Percentiles rank a stretch among this genome's conserved stretches.
Conservation (phyloP, 2,888 invertebrate genomes). For the Bombyx huttoni region DNA sequence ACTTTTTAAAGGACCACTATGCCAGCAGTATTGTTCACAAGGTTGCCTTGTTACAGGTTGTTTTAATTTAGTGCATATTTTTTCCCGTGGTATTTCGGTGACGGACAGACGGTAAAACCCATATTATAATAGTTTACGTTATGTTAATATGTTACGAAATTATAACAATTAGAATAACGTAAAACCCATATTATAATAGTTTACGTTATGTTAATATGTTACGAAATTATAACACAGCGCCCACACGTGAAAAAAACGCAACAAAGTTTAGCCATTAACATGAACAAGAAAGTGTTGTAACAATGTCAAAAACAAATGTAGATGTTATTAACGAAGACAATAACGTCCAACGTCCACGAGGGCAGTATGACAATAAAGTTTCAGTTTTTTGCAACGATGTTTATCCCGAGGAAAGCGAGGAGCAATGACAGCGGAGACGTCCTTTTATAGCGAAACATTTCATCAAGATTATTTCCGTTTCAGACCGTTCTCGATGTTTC, state of each 20-base stretch:
- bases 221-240: not conserved
- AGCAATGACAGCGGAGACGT: conserved; percentile 29
- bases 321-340: conserved; percentile 42
- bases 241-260: conserved; percentile 1
- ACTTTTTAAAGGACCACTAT: no score
- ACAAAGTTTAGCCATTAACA: conserved; percentile 13
- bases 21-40: no score
- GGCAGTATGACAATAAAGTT: conserved; percentile 41
- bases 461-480: conserved; percentile 60
- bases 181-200: no score
- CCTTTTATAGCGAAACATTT: conserved; percentile 49
- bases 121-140: no score
- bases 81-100: no score
- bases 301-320: conserved; percentile 17
- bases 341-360: conserved; percentile 29
- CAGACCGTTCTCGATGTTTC: conserved; percentile 33
- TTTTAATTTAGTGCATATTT: no score
- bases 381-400: conserved; percentile 31
- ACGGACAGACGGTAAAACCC: no score
- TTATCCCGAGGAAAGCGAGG: conserved; percentile 31
- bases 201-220: no score
- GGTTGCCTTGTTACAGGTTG: no score
- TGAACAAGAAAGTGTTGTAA: conserved; percentile 6
- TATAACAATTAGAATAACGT: not conserved
- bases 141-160: not conserved